A percentile compares a stretch with the other conserved stretches of the same genome.
Evolutionary conservation across 2,888 invertebrate species (phyloP).

Genomic region (Geotrupes spiniger): DNA sequence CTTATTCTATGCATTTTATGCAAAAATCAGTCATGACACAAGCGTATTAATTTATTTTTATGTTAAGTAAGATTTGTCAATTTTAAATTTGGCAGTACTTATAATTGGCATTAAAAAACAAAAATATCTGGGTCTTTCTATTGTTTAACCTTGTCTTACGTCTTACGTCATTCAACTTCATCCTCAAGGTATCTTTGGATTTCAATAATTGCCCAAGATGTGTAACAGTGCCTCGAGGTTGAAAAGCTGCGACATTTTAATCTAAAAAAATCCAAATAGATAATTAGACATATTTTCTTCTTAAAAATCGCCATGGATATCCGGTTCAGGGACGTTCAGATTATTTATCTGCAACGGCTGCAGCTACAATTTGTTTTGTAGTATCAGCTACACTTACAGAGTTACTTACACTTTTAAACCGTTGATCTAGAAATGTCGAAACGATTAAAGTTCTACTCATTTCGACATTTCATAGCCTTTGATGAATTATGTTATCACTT

Average conservation of each 20-base stretch:
- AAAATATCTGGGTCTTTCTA: not conserved
- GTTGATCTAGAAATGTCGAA: not conserved
- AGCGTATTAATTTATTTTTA: not conserved
- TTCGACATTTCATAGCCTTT: not conserved
- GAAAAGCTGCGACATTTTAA: not conserved
- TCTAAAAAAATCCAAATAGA: not conserved
- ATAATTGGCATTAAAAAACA: not conserved
- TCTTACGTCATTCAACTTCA: too few relatives aligned
- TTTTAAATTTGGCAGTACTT: not conserved
- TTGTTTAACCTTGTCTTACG: not conserved
- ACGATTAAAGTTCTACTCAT: not conserved
- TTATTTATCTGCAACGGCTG: not conserved
- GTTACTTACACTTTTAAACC: not conserved
- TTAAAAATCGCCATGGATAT: not conserved
- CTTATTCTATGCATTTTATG: not conserved
- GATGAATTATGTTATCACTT: not conserved
- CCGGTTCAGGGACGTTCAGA: not conserved
- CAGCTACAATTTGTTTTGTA: not conserved
- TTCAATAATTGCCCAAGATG: not conserved
- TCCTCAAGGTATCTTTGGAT: constrained; percentile 1
- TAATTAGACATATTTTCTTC: not conserved
- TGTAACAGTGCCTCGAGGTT: constrained; percentile 1
- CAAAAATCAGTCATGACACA: not conserved
- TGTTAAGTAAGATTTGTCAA: not conserved
- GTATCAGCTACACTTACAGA: not conserved